Conservation (phyloP, 2,797 vertebrate genomes). For the Poecile montanus region DNA sequence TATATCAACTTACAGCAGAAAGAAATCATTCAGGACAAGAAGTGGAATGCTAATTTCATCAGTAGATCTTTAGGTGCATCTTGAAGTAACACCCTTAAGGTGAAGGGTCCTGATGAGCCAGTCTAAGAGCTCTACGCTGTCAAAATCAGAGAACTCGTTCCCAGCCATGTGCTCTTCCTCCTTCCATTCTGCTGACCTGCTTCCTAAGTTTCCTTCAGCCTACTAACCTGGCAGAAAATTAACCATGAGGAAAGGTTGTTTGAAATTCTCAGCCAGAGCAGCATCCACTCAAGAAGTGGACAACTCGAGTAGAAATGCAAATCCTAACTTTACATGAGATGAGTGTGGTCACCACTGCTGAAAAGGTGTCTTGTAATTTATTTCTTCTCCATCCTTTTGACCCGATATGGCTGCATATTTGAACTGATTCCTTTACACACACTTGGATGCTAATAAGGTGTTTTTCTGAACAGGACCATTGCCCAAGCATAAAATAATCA, state of each 20-base stretch:
- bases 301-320: not conserved
- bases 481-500: not conserved
- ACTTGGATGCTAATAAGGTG: not conserved
- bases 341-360: not conserved
- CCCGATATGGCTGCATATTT: not conserved
- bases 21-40: not conserved
- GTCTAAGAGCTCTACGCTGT: not conserved
- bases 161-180: not conserved
- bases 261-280: not conserved
- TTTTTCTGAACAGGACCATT: not conserved
- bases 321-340: not conserved
- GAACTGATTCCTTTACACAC: not conserved
- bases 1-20: not conserved
- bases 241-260: not conserved
- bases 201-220: not conserved
- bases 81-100: not conserved
- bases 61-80: not conserved
- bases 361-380: not conserved
- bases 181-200: not conserved
- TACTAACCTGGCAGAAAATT: not conserved
- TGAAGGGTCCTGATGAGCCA: not conserved
- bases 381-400: not conserved
- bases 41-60: not conserved
- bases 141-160: rapidly evolving
- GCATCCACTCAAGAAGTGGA: not conserved